Evolutionary conservation across 2,113 vertebrate species (phyloP).

Genomic region (Trinectes maculatus): DNA sequence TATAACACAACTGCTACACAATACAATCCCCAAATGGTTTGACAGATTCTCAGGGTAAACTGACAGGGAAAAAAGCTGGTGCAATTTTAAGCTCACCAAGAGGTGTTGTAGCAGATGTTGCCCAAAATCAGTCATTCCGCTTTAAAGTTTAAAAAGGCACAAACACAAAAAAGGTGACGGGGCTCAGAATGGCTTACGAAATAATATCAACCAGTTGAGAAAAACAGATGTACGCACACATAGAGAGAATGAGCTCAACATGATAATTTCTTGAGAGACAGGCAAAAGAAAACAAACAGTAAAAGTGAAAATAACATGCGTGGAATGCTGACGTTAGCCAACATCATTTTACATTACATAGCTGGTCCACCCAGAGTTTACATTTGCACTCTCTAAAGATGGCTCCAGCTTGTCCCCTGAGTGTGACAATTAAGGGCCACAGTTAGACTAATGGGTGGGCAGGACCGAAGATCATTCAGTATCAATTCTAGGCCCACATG

Average conservation of each 20-base stretch:
- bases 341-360: constrained; percentile 67
- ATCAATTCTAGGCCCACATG: constrained; percentile 17
- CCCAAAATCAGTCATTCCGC: constrained; percentile 68
- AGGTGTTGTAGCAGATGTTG: constrained; percentile 57
- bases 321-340: constrained; percentile 64
- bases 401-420: constrained; percentile 43
- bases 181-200: constrained; percentile 64
- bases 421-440: constrained; percentile 44
- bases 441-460: constrained; percentile 27
- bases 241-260: constrained; percentile 37
- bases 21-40: constrained; percentile 66
- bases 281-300: constrained; percentile 57
- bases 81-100: constrained; percentile 45
- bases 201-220: constrained; percentile 55
- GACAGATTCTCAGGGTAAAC: constrained; percentile 40
- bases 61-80: constrained; percentile 16
- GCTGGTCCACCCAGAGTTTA: constrained; percentile 54
- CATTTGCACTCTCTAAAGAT: constrained; percentile 49
- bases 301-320: constrained; percentile 45
- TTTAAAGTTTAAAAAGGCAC: constrained; percentile 64
- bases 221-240: constrained; percentile 19
- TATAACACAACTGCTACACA: constrained; percentile 49
- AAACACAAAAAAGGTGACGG: constrained; percentile 70
- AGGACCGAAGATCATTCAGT: constrained; percentile 43
- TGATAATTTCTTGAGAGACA: constrained; percentile 49